Conservation (phyloP, 1,140 invertebrate species). For the Drosophila sp. region DNA sequence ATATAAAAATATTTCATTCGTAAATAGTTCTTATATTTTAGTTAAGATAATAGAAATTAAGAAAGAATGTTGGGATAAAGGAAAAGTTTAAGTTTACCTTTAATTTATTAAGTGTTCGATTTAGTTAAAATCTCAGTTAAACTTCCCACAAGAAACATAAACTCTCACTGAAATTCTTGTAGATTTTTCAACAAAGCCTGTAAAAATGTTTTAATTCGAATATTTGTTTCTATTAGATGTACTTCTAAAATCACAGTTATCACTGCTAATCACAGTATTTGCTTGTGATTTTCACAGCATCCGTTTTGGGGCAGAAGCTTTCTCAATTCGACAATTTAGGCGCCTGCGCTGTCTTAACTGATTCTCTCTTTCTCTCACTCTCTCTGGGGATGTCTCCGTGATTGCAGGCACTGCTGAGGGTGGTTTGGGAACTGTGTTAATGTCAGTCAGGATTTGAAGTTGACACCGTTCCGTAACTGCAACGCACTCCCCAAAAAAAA, state of each 20-base stretch:
- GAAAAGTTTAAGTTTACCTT: too few relatives aligned
- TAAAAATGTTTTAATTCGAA: too few relatives aligned
- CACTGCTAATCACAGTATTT: slow-evolving; percentile 2
- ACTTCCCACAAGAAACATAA: too few relatives aligned
- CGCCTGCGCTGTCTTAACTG: slow-evolving; percentile 52
- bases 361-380: slow-evolving; percentile 5
- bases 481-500: slow-evolving; percentile 57
- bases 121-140: too few relatives aligned
- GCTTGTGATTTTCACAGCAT: slow-evolving; percentile 48
- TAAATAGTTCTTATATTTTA: too few relatives aligned
- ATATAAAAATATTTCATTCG: too few relatives aligned
- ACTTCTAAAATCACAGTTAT: background rate
- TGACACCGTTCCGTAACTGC: slow-evolving; percentile 79
- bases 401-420: slow-evolving; percentile 38
- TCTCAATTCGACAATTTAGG: slow-evolving; percentile 38
- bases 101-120: too few relatives aligned
- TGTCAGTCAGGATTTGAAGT: slow-evolving; percentile 72
- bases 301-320: slow-evolving; percentile 17
- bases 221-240: too few relatives aligned
- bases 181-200: too few relatives aligned
- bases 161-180: too few relatives aligned
- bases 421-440: slow-evolving; percentile 69
- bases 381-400: slow-evolving; percentile 41
- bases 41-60: too few relatives aligned
- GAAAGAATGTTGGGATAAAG: too few relatives aligned